Conservation (phyloP, 2,113 vertebrate species). For the Propithecus coquereli region DNA sequence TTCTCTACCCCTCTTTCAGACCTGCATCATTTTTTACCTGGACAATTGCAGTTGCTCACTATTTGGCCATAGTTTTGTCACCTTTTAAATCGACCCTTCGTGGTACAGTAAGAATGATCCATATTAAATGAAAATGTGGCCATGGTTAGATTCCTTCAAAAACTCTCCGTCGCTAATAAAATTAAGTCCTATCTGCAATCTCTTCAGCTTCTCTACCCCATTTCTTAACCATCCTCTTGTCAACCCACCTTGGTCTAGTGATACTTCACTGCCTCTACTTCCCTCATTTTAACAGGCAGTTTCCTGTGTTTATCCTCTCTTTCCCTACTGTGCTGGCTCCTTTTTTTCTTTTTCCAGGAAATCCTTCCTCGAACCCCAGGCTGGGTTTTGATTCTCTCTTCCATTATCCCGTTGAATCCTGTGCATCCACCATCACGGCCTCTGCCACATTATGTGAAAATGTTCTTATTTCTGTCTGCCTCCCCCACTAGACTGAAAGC, state of each 20-base stretch:
- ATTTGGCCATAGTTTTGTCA: not conserved
- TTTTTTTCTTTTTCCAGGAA: not conserved
- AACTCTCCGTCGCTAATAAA: not conserved
- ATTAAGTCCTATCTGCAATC: not conserved
- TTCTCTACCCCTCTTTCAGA: not conserved
- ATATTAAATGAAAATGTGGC: not conserved
- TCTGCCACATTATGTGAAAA: not conserved
- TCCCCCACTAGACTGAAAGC: not conserved
- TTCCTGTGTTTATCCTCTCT: not conserved
- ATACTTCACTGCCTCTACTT: not conserved
- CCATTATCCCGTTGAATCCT: not conserved
- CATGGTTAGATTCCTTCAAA: not conserved
- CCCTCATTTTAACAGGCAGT: not conserved
- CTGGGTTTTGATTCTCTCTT: not conserved
- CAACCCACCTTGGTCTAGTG: accelerated
- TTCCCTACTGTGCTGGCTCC: too few relatives aligned
- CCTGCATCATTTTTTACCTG: not conserved
- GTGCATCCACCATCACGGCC: not conserved
- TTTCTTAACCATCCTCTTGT: too few relatives aligned
- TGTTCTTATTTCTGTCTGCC: not conserved
- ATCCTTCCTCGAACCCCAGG: not conserved
- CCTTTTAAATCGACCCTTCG: not conserved
- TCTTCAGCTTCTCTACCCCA: not conserved
- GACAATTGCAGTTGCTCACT: not conserved
- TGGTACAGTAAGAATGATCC: not conserved